phyloP scores from a whole-genome alignment of 2,113 vertebrate genomes.

The Pagrus major region DNA sequence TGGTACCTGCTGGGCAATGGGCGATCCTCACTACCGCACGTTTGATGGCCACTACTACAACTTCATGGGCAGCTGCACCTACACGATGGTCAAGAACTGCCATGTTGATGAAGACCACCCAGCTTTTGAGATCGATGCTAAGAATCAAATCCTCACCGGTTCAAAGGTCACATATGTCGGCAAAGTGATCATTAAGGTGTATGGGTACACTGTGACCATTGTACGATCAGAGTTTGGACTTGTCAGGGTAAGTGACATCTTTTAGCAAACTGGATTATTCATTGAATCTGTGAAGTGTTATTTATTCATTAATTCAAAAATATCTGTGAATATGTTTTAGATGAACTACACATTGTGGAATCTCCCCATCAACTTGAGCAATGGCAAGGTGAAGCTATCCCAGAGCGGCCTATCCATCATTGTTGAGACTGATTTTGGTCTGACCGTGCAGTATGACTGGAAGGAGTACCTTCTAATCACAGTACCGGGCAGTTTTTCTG shows the following conservation, averaged over 20 bases:
- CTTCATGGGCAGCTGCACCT: constrained; percentile 74
- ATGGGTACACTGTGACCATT: constrained; percentile 69
- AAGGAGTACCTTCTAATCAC: constrained; percentile 53
- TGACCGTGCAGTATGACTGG: constrained; percentile 65
- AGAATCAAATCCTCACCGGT: constrained; percentile 61
- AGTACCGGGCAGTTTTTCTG: constrained; percentile 64
- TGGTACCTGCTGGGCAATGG: constrained; percentile 64
- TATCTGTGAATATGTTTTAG: constrained; percentile 54
- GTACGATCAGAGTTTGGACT: constrained; percentile 76
- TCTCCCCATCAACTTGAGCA: constrained; percentile 51
- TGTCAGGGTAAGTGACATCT: constrained; percentile 74
- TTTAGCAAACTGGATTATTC: not conserved
- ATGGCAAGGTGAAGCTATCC: constrained; percentile 47
- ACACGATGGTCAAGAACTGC: constrained; percentile 65
- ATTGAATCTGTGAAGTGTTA: not conserved
- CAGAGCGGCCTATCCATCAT: constrained; percentile 41
- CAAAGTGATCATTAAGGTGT: constrained; percentile 74
- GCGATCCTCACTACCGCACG: constrained; percentile 69
- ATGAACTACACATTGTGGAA: constrained; percentile 72
- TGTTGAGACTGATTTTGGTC: constrained; percentile 67
- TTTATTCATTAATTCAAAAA: not conserved
- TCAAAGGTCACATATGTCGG: constrained; percentile 72
- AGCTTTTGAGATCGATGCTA: constrained; percentile 56
- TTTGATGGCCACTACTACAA: constrained; percentile 65
- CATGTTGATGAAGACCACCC: constrained; percentile 34